Conservation (phyloP, 1,140 invertebrate genomes). For the Euwallacea fornicatus region DNA sequence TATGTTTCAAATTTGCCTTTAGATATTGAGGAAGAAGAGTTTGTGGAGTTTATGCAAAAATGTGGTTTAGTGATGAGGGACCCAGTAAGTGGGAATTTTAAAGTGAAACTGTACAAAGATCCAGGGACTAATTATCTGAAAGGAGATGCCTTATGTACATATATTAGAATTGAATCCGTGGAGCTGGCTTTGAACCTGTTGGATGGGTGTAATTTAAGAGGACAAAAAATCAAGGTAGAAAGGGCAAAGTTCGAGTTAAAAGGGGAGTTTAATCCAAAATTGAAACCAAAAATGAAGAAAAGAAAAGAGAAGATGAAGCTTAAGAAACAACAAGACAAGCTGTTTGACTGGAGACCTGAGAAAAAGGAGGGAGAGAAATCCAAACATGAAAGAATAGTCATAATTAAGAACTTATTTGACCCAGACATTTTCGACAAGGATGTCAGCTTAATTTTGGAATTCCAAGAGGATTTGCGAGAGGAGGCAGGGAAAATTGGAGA, state of each 20-base stretch:
- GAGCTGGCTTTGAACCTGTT: conserved; percentile 89
- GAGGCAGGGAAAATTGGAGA: conserved; percentile 91
- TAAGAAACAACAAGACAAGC: conserved; percentile 91
- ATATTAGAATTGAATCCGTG: conserved; percentile 96
- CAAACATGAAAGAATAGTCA: conserved; percentile 88
- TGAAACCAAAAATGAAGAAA: conserved; percentile 91
- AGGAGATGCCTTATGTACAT: conserved; percentile 96
- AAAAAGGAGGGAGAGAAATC: conserved; percentile 79
- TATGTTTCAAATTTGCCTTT: conserved; percentile 93
- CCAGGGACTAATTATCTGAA: conserved; percentile 81
- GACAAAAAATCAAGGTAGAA: conserved; percentile 84
- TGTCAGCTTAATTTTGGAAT: conserved; percentile 85
- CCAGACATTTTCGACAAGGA: conserved; percentile 88
- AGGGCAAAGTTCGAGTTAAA: conserved; percentile 94
- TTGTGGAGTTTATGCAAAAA: conserved; percentile 91
- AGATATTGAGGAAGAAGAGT: conserved; percentile 87
- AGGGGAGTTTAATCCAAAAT: conserved; percentile 89
- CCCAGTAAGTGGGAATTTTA: conserved; percentile 78
- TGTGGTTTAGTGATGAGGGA: conserved; percentile 95
- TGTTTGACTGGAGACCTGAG: conserved; percentile 97
- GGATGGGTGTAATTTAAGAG: conserved; percentile 83
- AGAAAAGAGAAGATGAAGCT: conserved; percentile 88
- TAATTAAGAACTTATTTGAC: conserved; percentile 94
- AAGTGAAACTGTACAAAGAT: conserved; percentile 93
- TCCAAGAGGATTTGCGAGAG: conserved; percentile 86